Conservation (phyloP, 1,140 invertebrate genomes). For the Tribolium madens region DNA sequence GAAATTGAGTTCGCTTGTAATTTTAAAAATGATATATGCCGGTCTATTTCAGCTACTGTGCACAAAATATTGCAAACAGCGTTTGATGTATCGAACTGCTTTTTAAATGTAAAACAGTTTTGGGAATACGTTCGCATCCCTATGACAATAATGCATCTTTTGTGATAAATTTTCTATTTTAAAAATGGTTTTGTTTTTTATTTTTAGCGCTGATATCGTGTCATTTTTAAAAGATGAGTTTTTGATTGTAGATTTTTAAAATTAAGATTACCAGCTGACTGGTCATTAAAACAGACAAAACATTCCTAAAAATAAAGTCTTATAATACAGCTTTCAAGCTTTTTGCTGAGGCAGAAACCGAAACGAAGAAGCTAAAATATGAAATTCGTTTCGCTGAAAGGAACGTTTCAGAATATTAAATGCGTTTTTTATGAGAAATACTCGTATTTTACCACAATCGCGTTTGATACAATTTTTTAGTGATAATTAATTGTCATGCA, state of each 20-base stretch:
- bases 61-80: background rate
- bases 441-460: background rate
- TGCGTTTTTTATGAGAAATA: background rate
- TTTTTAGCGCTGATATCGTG: background rate
- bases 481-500: no score
- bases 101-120: background rate
- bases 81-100: background rate
- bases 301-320: background rate
- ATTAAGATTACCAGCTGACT: background rate
- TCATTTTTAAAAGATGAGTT: no score
- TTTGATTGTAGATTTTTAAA: no score
- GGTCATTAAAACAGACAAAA: background rate
- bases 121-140: background rate
- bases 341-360: background rate
- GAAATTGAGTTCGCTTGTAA: background rate
- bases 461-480: background rate
- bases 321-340: constrained; percentile 1
- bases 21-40: background rate
- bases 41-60: background rate
- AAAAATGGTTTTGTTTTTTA: background rate
- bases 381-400: background rate
- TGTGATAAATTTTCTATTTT: background rate
- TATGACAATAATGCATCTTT: background rate
- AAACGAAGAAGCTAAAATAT: background rate
- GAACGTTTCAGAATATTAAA: background rate